Conservation (phyloP, 37 sponge, comb jelly and placozoan species). For the Spongilla lacustris region DNA sequence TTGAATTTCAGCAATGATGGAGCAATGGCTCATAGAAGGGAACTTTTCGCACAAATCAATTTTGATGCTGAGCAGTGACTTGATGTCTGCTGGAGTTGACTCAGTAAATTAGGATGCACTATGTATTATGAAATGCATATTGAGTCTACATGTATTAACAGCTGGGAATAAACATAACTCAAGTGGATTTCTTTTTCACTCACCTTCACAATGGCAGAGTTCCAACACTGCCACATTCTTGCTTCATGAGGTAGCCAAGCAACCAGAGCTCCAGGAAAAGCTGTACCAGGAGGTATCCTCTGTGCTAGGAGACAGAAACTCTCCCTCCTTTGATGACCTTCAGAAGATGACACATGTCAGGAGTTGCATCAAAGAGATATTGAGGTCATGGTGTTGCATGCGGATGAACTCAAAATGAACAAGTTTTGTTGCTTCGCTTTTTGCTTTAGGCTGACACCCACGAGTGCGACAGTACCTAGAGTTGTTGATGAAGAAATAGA, state of each 20-base stretch:
- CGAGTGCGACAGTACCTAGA: neutral
- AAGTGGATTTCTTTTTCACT: too few relatives aligned
- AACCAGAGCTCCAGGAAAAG: constrained; percentile 37
- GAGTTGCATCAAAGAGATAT: constrained; percentile 35
- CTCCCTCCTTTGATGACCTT: constrained; percentile 21
- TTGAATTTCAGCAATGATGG: constrained; percentile 3
- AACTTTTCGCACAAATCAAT: constrained; percentile 11
- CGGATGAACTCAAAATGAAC: neutral
- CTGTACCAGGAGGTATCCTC: constrained; percentile 27
- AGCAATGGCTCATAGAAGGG: constrained; percentile 50
- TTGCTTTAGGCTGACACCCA: constrained; percentile 40
- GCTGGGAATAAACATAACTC: neutral
- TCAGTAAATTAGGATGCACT: too few relatives aligned
- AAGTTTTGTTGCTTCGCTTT: too few relatives aligned
- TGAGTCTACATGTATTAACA: neutral
- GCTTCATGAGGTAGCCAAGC: constrained; percentile 46
- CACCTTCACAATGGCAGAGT: constrained; percentile 15
- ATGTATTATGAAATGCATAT: too few relatives aligned
- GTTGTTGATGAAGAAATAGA: constrained; percentile 4
- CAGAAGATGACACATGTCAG: constrained; percentile 35
- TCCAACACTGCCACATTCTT: constrained; percentile 44
- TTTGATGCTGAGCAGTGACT: constrained; percentile 6
- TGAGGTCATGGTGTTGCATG: constrained; percentile 11
- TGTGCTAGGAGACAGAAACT: neutral
- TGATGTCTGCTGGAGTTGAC: constrained; percentile 53